phyloP scores from a whole-genome alignment of 2,113 vertebrate species.

The Lathamus discolor region DNA sequence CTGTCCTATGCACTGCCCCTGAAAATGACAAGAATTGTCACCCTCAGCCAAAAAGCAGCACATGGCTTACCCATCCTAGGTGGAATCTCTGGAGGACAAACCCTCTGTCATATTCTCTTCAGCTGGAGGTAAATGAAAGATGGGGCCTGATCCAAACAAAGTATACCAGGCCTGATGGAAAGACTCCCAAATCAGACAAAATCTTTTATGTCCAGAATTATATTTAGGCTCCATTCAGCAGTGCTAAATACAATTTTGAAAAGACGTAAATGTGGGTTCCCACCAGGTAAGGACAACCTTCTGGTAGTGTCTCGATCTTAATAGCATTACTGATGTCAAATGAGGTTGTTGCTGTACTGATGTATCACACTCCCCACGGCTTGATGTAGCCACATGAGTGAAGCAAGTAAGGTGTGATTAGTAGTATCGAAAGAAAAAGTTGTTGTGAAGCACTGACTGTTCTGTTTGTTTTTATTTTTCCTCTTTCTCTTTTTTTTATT shows the following conservation, averaged over 20 bases:
- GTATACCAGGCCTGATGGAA: background rate
- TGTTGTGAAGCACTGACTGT: background rate
- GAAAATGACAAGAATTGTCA: background rate
- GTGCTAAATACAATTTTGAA: background rate
- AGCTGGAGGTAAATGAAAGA: accelerated
- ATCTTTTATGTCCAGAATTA: background rate
- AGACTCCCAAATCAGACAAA: background rate
- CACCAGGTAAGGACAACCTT: background rate
- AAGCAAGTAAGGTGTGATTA: background rate
- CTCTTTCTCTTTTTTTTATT: background rate
- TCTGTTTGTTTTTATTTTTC: background rate
- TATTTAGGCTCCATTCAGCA: background rate
- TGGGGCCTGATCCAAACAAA: background rate
- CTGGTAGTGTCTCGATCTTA: background rate
- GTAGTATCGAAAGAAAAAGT: background rate
- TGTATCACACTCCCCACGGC: background rate
- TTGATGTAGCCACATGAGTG: background rate
- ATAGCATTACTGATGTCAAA: background rate
- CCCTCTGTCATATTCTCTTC: background rate
- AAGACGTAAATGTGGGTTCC: background rate
- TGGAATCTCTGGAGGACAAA: background rate
- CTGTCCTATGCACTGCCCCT: background rate
- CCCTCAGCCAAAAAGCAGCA: background rate
- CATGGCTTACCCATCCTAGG: background rate
- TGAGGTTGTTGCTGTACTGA: background rate